Evolutionary conservation across 1,140 invertebrate species (phyloP).

Genomic region (Trichonephila clavata): DNA sequence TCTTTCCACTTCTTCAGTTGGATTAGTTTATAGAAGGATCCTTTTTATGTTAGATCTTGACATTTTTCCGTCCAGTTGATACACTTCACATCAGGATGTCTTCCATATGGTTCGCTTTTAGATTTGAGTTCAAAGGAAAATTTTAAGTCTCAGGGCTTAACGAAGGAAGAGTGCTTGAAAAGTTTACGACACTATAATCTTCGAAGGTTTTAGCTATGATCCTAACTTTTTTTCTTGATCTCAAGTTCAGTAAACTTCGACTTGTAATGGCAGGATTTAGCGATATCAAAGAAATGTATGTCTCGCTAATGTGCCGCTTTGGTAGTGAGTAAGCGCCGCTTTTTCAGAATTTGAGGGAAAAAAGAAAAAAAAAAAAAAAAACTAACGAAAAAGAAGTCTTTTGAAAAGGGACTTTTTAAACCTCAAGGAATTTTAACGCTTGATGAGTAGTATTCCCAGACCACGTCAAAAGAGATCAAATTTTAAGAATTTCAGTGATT

Average conservation of each 20-base stretch:
- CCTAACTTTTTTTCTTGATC: slow-evolving; percentile 55
- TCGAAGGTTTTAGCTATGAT: slow-evolving; percentile 67
- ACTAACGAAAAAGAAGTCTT: slow-evolving; percentile 39
- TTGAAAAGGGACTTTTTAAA: slow-evolving; percentile 56
- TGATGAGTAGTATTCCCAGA: slow-evolving; percentile 36
- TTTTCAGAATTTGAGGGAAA: slow-evolving; percentile 35
- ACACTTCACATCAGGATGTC: slow-evolving; percentile 23
- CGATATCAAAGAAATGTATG: slow-evolving; percentile 70
- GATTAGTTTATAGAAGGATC: slow-evolving; percentile 54
- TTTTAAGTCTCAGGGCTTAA: slow-evolving; percentile 73
- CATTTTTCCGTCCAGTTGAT: slow-evolving; percentile 59
- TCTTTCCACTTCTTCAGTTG: slow-evolving; percentile 62
- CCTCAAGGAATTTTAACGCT: slow-evolving; percentile 57
- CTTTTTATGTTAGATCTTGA: slow-evolving; percentile 66
- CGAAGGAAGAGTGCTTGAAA: slow-evolving; percentile 71
- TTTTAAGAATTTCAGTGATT: slow-evolving; percentile 4
- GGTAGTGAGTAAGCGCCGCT: not conserved
- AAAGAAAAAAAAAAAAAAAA: slow-evolving; percentile 28
- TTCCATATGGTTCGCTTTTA: slow-evolving; percentile 60
- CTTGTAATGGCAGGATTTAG: slow-evolving; percentile 72
- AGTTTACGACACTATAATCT: slow-evolving; percentile 76
- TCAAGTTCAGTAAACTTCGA: slow-evolving; percentile 67
- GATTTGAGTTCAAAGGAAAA: slow-evolving; percentile 71
- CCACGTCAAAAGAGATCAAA: slow-evolving; percentile 24
- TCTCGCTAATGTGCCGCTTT: slow-evolving; percentile 48